These are phyloP conservation scores for Chondrosia reniformis DNA, from an alignment of 37 sponge, comb jelly and placozoan species.

Conservation along the genomic window DNA sequence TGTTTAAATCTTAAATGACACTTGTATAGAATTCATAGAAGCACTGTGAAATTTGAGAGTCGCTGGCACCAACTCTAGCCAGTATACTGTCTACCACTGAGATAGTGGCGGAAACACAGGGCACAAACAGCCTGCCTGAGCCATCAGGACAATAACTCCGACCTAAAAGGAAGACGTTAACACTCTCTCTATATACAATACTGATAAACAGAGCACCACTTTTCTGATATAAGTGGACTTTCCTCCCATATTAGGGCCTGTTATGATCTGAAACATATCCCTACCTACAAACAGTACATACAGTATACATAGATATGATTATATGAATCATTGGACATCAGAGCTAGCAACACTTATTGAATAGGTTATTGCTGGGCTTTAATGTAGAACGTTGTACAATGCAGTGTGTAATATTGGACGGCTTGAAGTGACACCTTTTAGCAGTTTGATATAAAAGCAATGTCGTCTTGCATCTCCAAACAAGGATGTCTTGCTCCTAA, in stretches of 20 bases:
- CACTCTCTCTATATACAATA: too few relatives aligned
- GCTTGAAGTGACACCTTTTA: too few relatives aligned
- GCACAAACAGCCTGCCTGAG: conserved; percentile 97
- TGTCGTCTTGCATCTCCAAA: conserved; percentile 82
- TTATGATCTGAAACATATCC: conserved; percentile 89
- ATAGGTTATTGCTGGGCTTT: too few relatives aligned
- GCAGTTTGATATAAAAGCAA: conserved; percentile 89
- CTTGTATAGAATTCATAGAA: too few relatives aligned
- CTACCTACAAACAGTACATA: too few relatives aligned
- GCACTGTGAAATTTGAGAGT: conserved; percentile 92
- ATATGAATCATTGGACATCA: neutral
- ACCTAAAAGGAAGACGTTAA: conserved; percentile 31
- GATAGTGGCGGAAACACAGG: conserved; percentile 75
- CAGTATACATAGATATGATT: too few relatives aligned
- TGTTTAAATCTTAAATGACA: too few relatives aligned
- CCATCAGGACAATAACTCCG: conserved; percentile 89
- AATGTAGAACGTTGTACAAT: too few relatives aligned
- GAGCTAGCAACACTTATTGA: too few relatives aligned
- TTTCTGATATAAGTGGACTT: conserved; percentile 97
- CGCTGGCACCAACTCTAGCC: conserved; percentile 93
- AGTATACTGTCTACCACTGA: conserved; percentile 83
- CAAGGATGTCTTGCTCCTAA: conserved; percentile 86
- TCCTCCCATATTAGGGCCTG: conserved; percentile 99
- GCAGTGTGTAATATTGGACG: too few relatives aligned
- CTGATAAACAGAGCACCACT: too few relatives aligned